phyloP scores from a whole-genome alignment of 2,888 invertebrate species.

The Syritta pipiens region DNA sequence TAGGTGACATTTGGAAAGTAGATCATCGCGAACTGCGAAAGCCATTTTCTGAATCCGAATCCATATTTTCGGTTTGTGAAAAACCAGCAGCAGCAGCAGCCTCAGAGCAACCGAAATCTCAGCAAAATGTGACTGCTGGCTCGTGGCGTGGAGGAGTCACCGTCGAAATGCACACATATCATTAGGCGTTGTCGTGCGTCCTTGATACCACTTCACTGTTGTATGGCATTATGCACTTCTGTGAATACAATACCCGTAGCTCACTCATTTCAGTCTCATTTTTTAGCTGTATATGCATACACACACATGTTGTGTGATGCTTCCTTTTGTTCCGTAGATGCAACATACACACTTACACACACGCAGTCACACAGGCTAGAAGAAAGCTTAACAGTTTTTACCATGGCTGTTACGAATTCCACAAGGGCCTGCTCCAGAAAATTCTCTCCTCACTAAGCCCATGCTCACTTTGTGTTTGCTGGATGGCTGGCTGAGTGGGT shows the following conservation, averaged over 20 bases:
- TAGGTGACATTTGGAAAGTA: conserved; percentile 55
- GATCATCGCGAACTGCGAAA: conserved; percentile 60
- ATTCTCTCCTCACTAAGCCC: conserved; percentile 38
- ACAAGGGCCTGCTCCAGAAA: conserved; percentile 63
- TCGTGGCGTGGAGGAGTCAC: conserved; percentile 18
- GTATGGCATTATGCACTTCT: conserved; percentile 47
- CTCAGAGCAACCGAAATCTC: background rate
- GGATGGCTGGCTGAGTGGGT: conserved; percentile 19
- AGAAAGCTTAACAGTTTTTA: conserved; percentile 63
- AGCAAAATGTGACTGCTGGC: conserved; percentile 5
- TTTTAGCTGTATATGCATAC: background rate
- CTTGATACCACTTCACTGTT: conserved; percentile 56
- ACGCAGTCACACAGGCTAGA: conserved; percentile 21
- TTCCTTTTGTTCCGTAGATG: conserved; percentile 48
- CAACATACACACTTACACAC: background rate
- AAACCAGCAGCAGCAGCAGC: conserved; percentile 3
- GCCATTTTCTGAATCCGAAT: conserved; percentile 55
- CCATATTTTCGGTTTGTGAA: conserved; percentile 43
- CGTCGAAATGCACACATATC: conserved; percentile 56
- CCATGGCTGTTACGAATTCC: conserved; percentile 62
- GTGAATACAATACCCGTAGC: conserved; percentile 36
- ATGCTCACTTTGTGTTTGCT: conserved; percentile 39
- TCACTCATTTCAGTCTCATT: conserved; percentile 11
- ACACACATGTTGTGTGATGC: no score
- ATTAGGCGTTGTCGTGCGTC: conserved; percentile 56